These are phyloP conservation scores for Eospalax fontanierii DNA, from an alignment of 2,797 vertebrate species.

Conservation along the genomic window DNA sequence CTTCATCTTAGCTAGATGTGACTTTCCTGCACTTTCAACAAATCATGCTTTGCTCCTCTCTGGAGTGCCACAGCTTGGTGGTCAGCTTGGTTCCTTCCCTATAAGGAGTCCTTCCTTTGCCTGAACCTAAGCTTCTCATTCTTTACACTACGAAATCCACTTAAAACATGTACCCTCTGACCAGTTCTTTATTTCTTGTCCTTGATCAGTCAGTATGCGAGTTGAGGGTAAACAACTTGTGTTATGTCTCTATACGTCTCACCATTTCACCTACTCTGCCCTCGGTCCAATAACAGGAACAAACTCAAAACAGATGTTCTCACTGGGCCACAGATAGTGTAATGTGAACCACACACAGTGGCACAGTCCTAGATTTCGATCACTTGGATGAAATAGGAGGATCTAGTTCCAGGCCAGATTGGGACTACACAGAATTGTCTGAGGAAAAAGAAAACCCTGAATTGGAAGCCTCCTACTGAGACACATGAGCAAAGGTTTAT, in stretches of 20 bases:
- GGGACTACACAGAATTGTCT: neutral
- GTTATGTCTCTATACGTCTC: neutral
- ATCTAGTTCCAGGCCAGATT: neutral
- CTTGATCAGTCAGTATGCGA: neutral
- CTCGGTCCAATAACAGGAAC: neutral
- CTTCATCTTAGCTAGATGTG: neutral
- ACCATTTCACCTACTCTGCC: neutral
- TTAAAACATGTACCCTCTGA: neutral
- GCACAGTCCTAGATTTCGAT: neutral
- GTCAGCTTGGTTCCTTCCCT: neutral
- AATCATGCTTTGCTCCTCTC: neutral
- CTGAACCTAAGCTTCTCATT: too few relatives aligned
- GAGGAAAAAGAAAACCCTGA: neutral
- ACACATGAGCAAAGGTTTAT: neutral
- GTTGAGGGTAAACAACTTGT: neutral
- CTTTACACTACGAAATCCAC: neutral
- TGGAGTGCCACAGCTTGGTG: neutral
- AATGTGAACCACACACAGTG: neutral
- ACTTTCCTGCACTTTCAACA: constrained; percentile 22
- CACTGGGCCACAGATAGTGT: neutral
- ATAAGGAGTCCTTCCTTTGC: neutral
- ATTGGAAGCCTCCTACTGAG: neutral
- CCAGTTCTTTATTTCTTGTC: neutral
- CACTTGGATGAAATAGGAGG: neutral
- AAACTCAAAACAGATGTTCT: neutral